phyloP scores from a whole-genome alignment of 2,113 vertebrate species.

The Sitta europaea region DNA sequence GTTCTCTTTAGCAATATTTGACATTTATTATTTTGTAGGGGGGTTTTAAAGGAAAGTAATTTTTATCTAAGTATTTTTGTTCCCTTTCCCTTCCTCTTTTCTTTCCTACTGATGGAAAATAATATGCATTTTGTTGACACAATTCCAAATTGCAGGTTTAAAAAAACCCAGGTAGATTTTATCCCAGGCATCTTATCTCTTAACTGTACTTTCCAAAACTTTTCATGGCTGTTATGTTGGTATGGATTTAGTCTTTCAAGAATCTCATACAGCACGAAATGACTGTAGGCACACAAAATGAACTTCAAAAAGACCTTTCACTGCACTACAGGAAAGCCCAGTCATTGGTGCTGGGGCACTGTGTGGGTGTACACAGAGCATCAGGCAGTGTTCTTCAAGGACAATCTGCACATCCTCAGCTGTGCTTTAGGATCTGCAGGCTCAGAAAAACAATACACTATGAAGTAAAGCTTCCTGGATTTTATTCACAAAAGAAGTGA shows the following conservation, averaged over 20 bases:
- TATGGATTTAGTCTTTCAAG: background rate
- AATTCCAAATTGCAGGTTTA: background rate
- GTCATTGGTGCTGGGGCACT: background rate
- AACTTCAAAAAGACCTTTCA: background rate
- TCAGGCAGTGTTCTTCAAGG: background rate
- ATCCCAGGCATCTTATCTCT: background rate
- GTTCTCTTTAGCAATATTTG: background rate
- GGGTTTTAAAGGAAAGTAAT: background rate
- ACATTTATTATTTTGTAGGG: background rate
- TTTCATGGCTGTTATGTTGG: background rate
- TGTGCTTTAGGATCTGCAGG: background rate
- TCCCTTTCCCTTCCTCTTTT: background rate
- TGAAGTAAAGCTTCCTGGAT: background rate
- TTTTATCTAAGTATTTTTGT: background rate
- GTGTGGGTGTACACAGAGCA: background rate
- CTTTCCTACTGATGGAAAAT: background rate
- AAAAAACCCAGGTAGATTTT: background rate
- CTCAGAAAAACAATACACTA: background rate
- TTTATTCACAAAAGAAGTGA: background rate
- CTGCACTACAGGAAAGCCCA: background rate
- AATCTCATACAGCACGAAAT: background rate
- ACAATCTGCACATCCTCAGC: background rate
- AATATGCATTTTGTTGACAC: background rate
- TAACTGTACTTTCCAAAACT: background rate
- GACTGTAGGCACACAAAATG: background rate